Percentiles rank a stretch among this genome's conserved stretches.
Conservation (phyloP, 2,888 invertebrate genomes). For the Aporophyla nigra region DNA sequence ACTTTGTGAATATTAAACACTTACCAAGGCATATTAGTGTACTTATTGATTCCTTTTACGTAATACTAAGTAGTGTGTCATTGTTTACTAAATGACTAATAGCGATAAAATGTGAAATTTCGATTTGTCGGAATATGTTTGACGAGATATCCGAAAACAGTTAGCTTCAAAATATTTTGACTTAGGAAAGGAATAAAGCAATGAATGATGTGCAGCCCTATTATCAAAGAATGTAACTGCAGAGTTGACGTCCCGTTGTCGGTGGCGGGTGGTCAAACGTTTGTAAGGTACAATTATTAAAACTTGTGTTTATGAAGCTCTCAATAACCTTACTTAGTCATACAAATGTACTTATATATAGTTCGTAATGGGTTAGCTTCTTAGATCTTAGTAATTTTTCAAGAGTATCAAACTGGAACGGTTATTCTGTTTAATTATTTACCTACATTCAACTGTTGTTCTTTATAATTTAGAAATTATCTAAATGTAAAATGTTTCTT, state of each 20-base stretch:
- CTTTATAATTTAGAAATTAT: background rate
- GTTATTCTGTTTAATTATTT: background rate
- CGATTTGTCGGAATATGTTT: background rate
- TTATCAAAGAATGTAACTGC: background rate
- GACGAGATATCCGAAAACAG: background rate
- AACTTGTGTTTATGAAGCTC: background rate
- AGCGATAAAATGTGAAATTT: background rate
- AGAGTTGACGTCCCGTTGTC: background rate
- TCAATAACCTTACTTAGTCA: background rate
- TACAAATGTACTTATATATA: background rate
- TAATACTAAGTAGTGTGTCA: background rate
- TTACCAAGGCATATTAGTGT: slow-evolving; percentile 1
- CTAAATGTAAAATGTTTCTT: background rate
- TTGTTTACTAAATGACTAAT: slow-evolving; percentile 15
- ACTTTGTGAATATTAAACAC: slow-evolving; percentile 1
- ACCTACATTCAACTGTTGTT: background rate
- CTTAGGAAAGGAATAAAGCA: background rate
- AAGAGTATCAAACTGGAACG: background rate
- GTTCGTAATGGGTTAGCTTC: background rate
- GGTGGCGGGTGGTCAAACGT: background rate
- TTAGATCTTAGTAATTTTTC: background rate
- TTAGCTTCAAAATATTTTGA: background rate
- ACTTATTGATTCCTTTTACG: slow-evolving; percentile 1
- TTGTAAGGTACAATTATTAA: background rate
- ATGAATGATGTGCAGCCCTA: background rate